Evolutionary conservation across 2,113 vertebrate genomes (phyloP), one percentile per base, ranked within the genome.

Genomic region (Polypterus bichir): DNA sequence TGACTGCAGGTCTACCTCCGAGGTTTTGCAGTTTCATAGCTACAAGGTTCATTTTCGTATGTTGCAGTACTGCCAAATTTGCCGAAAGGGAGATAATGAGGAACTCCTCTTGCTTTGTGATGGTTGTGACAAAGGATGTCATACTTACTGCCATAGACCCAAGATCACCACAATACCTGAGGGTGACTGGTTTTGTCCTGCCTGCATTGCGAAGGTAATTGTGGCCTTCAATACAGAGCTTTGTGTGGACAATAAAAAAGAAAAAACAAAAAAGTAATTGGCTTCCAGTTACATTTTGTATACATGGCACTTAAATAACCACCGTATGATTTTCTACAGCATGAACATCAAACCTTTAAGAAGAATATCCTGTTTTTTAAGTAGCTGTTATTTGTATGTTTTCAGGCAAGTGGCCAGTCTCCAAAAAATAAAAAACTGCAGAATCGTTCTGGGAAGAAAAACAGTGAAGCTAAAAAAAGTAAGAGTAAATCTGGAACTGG

Each of bases 101-200:
- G 96, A 99, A 60, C 86, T 99, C 55, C 89, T 99, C 58, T 87
- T 99, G 56, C 88, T 99, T 61, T 99, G 96, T 71, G 95, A 99
- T 48, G 94, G 96, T 49, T 99, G 96, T 66, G 96, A 99, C 74
- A 98, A 97, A 85, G 96, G 96, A 71, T 99, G 96, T 77, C 96
- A 99, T 63, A 98, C 96, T 27, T 99, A 99, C 76, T 99, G 96
- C 81, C 96, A 98, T 76, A 89, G 92, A 66, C 96, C 96, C 82
- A 97, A 96, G 79, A 97, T 99, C 76, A 93, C 89, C 56, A 82
- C 79, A 61, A 99, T 99, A 70, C 96, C 96, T 1, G 96, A 99
- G 59, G 96, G 96, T 61, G 96, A 99, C 79, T 99, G 96, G 96
- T 99, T 96, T 81, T 99, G 96, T 78, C 96, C 96, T 8, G 86